Conservation (phyloP, 2,113 vertebrate species). For the Pelobates fuscus region DNA sequence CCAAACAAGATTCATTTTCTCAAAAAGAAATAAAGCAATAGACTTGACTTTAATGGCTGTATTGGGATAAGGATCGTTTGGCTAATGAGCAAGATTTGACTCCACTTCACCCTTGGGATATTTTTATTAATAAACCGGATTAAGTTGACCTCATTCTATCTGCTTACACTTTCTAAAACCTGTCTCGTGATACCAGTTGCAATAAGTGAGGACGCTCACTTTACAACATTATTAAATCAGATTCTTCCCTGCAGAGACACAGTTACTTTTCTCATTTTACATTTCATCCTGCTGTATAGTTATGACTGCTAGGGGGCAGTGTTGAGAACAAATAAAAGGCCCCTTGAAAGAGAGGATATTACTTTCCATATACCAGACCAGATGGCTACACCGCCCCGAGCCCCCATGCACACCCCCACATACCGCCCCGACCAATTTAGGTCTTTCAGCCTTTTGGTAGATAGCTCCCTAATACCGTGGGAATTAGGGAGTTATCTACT, state of each 20-base stretch:
- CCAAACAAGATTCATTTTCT: constrained; percentile 21
- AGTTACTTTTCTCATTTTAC: not conserved
- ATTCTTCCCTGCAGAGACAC: constrained; percentile 3
- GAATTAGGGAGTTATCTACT: no score
- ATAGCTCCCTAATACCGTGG: no score
- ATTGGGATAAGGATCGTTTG: constrained; percentile 31
- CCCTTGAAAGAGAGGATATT: no score
- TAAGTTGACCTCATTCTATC: constrained; percentile 30
- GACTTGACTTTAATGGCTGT: not conserved
- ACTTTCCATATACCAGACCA: no score
- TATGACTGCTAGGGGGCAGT: not conserved
- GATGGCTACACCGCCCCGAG: no score
- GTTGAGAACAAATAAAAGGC: not conserved
- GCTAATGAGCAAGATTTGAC: constrained; percentile 34
- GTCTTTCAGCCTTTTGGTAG: no score
- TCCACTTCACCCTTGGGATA: constrained; percentile 24
- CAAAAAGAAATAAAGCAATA: not conserved
- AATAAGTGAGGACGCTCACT: constrained; percentile 19
- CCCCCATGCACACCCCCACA: no score
- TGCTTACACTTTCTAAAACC: constrained; percentile 37
- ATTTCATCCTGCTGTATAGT: not conserved
- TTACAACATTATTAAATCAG: constrained; percentile 37
- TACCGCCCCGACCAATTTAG: no score
- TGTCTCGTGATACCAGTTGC: constrained; percentile 11
- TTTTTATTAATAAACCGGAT: constrained; percentile 30